Conservation (phyloP, 2,888 invertebrate genomes). For the Fissipunctia ypsillon region DNA sequence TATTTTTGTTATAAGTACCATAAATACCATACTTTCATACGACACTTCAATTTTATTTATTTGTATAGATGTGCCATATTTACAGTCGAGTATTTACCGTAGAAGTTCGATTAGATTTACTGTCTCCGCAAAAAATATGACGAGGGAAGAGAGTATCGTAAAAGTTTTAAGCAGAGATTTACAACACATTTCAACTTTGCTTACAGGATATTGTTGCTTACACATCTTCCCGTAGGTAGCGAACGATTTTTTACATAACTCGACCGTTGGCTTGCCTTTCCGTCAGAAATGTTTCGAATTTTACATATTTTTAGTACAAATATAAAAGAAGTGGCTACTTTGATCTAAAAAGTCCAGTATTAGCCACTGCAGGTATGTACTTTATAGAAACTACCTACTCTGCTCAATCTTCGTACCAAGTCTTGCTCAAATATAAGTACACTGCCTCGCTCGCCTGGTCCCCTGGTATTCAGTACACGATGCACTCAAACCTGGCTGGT, state of each 20-base stretch:
- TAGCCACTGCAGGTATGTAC: not conserved
- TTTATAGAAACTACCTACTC: not conserved
- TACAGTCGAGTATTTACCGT: not conserved
- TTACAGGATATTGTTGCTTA: not conserved
- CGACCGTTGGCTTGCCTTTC: not conserved
- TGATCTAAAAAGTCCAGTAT: not conserved
- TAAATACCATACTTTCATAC: no score
- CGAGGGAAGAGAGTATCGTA: not conserved
- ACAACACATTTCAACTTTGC: slow-evolving; percentile 24
- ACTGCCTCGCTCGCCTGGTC: slow-evolving; percentile 21
- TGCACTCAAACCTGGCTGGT: slow-evolving; percentile 41
- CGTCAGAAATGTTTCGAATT: not conserved
- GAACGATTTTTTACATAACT: not conserved
- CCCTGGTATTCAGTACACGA: slow-evolving; percentile 46
- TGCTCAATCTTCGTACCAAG: slow-evolving; percentile 16
- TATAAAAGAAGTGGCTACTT: not conserved
- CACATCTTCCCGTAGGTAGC: not conserved
- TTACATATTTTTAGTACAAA: not conserved
- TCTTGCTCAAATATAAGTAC: slow-evolving; percentile 19
- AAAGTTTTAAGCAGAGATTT: slow-evolving; percentile 27
- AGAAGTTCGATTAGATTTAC: slow-evolving; percentile 10
- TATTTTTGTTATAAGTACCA: no score
- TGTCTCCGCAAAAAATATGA: not conserved
- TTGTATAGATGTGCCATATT: no score
- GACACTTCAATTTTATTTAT: no score